Conservation (phyloP, 2,888 invertebrate genomes). For the Apamea epomidion region DNA sequence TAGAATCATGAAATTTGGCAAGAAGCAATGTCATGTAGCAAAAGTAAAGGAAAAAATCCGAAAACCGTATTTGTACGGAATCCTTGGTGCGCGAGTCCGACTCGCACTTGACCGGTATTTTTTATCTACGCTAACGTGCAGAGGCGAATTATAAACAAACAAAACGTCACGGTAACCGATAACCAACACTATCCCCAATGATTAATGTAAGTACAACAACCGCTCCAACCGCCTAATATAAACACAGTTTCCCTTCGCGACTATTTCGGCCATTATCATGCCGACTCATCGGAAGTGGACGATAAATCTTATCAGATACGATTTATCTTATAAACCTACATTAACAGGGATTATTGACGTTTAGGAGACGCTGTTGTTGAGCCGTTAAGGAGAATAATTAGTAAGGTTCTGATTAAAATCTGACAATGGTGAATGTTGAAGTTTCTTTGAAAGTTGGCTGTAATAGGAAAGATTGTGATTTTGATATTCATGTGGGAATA, state of each 20-base stretch:
- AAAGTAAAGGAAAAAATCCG: too few species aligned
- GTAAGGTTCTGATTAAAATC: slow-evolving; percentile 7
- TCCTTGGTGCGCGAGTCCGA: too few species aligned
- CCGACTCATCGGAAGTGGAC: slow-evolving; percentile 79
- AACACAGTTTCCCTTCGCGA: slow-evolving; percentile 41
- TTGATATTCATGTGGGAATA: neutral
- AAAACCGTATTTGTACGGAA: too few species aligned
- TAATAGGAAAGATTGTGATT: neutral
- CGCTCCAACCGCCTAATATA: slow-evolving; percentile 41
- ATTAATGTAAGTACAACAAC: slow-evolving; percentile 37
- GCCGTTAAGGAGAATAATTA: neutral
- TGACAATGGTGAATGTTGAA: neutral
- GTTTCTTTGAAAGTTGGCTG: neutral
- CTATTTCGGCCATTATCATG: slow-evolving; percentile 72
- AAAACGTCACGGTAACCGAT: slow-evolving; percentile 26
- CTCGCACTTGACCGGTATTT: too few species aligned
- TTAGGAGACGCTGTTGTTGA: slow-evolving; percentile 26
- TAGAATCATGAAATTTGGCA: too few species aligned
- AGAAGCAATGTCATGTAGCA: too few species aligned
- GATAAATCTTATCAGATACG: slow-evolving; percentile 77
- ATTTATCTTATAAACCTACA: slow-evolving; percentile 61
- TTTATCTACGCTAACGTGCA: neutral
- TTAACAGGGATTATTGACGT: slow-evolving; percentile 52
- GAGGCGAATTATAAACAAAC: neutral
- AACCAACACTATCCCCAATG: slow-evolving; percentile 33